Evolutionary conservation across 1,140 invertebrate genomes (phyloP).

Genomic region (Rhagoletis pomonella): DNA sequence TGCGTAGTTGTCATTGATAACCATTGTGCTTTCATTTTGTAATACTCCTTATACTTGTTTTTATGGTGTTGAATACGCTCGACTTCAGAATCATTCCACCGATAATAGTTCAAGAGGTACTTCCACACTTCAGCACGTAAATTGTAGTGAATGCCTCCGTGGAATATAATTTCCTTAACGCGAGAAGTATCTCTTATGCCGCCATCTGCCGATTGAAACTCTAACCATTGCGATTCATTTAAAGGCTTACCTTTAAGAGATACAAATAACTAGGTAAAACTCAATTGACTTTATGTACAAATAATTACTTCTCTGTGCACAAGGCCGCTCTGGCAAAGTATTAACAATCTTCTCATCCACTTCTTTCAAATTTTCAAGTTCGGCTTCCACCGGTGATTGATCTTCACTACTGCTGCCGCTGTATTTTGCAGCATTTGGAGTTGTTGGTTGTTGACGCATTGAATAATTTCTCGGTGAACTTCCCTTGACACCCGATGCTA

Average conservation of each 20-base stretch:
- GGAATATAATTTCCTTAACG: constrained; percentile 89
- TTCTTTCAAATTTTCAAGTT: constrained; percentile 69
- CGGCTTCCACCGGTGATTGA: constrained; percentile 65
- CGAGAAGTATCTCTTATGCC: constrained; percentile 81
- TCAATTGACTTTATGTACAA: too few relatives aligned
- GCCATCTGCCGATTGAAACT: constrained; percentile 85
- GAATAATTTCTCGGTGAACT: constrained; percentile 77
- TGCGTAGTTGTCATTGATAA: constrained; percentile 90
- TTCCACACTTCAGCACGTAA: constrained; percentile 95
- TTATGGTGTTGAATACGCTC: constrained; percentile 83
- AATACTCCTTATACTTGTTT: constrained; percentile 90
- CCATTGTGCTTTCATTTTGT: constrained; percentile 98
- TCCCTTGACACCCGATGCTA: constrained; percentile 79
- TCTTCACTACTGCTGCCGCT: constrained; percentile 67
- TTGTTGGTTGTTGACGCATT: constrained; percentile 66
- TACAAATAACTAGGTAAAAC: background rate
- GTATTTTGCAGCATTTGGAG: constrained; percentile 66
- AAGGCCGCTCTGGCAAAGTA: constrained; percentile 66
- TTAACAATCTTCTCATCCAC: constrained; percentile 70
- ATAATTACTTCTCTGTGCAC: constrained; percentile 61
- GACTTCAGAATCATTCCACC: constrained; percentile 86
- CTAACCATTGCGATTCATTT: constrained; percentile 86
- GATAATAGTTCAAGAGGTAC: constrained; percentile 92
- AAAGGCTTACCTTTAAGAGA: constrained; percentile 76
- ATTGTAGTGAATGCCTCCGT: constrained; percentile 84